phyloP scores from a whole-genome alignment of 2,113 vertebrate genomes.

The Gobio gobio region DNA sequence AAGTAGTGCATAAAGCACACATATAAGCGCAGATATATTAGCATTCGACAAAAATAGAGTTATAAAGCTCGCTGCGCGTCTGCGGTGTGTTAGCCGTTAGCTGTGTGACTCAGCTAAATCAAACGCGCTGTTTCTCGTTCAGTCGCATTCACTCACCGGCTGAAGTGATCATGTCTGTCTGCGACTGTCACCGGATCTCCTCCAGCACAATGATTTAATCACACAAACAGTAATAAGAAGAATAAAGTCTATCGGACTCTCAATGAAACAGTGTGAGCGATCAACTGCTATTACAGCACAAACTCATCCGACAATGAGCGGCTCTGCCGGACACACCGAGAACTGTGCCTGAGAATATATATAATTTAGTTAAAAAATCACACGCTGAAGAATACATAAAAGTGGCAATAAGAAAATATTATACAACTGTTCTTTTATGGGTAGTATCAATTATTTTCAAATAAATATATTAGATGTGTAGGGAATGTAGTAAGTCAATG shows the following conservation, averaged over 20 bases:
- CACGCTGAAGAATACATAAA: too few relatives aligned
- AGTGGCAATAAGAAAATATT: rapidly evolving
- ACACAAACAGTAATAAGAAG: neutral
- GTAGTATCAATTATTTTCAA: neutral
- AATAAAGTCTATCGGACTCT: neutral
- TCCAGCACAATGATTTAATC: neutral
- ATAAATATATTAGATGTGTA: neutral
- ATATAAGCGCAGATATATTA: neutral
- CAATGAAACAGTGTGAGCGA: neutral
- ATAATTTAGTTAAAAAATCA: neutral
- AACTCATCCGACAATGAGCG: slow-evolving; percentile 5
- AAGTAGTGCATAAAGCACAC: neutral
- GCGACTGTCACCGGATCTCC: neutral
- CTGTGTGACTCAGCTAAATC: slow-evolving; percentile 84
- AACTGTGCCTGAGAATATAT: neutral
- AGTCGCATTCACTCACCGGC: slow-evolving; percentile 71
- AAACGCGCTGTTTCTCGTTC: slow-evolving; percentile 54
- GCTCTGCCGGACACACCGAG: neutral
- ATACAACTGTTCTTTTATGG: neutral
- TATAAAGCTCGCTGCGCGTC: neutral
- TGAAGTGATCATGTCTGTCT: slow-evolving; percentile 76
- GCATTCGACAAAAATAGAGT: too few relatives aligned
- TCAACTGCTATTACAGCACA: neutral
- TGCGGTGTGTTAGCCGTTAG: slow-evolving; percentile 32
- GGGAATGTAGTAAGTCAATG: too few relatives aligned